A percentile compares a stretch with the other conserved stretches of the same genome.
These are phyloP conservation scores for Borostomias antarcticus DNA, from an alignment of 2,797 vertebrate genomes.

Conservation along the genomic window DNA sequence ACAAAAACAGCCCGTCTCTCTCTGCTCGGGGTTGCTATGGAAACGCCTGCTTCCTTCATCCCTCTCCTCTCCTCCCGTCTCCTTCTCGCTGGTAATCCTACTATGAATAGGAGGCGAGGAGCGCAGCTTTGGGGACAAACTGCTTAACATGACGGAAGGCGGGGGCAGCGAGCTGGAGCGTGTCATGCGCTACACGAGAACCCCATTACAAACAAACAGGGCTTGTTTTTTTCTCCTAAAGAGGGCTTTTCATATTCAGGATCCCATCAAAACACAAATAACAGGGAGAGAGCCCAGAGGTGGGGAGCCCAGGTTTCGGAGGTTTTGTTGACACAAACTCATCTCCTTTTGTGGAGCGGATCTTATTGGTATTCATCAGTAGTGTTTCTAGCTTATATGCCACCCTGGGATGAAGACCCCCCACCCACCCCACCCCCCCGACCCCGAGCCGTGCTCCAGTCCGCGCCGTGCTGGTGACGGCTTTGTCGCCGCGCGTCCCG, in stretches of 20 bases:
- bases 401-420: too few relatives aligned
- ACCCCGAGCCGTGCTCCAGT: too few relatives aligned
- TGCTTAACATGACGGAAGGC: constrained; percentile 64
- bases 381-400: too few relatives aligned
- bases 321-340: constrained; percentile 23
- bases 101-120: constrained; percentile 69
- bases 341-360: neutral
- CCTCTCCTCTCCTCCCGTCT: constrained; percentile 27
- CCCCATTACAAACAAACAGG: constrained; percentile 17
- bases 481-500: neutral
- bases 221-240: constrained; percentile 8
- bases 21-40: constrained; percentile 45
- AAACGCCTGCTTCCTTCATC: constrained; percentile 62
- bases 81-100: constrained; percentile 66
- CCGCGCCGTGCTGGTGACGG: neutral
- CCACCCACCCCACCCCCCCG: too few relatives aligned
- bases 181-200: constrained; percentile 45
- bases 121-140: constrained; percentile 58
- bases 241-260: constrained; percentile 22
- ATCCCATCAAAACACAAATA: constrained; percentile 23
- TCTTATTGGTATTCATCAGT: constrained; percentile 4
- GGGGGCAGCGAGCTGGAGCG: constrained; percentile 59
- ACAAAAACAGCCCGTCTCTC: constrained; percentile 71
- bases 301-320: constrained; percentile 22
- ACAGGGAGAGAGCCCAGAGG: constrained; percentile 6